Evolutionary conservation across 2,113 vertebrate species (phyloP).

Genomic region (Paradoxurus hermaphroditus): DNA sequence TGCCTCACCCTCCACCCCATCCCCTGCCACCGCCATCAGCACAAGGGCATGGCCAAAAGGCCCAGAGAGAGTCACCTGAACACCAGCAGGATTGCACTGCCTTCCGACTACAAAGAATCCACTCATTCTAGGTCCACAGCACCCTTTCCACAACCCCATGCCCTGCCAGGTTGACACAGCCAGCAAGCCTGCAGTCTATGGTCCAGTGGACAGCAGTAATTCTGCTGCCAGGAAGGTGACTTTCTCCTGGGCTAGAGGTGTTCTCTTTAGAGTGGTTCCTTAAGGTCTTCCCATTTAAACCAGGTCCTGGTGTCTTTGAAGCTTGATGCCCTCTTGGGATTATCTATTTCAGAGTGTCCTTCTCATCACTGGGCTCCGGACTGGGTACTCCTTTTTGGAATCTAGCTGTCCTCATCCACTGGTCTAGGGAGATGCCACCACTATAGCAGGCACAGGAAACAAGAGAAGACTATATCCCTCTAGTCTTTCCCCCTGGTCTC

Average conservation of each 20-base stretch:
- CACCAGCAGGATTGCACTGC: neutral
- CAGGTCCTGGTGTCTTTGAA: neutral
- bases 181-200: neutral
- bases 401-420: neutral
- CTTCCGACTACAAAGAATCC: neutral
- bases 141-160: neutral
- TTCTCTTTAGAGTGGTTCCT: neutral
- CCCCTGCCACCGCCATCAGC: neutral
- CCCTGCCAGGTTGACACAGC: neutral
- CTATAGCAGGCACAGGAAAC: neutral
- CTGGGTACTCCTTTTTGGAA: neutral
- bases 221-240: neutral
- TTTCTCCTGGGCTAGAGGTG: neutral
- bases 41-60: neutral
- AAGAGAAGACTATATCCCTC: neutral
- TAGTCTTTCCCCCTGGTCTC: neutral
- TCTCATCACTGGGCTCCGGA: neutral
- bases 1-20: neutral
- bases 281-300: neutral
- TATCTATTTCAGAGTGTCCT: neutral
- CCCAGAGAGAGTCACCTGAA: neutral
- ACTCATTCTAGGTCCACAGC: neutral
- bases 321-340: neutral
- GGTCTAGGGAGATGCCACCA: neutral
- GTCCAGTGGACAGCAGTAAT: neutral